Evolutionary conservation across 2,888 invertebrate species (phyloP).

Genomic region (Nomada hirtipes): DNA sequence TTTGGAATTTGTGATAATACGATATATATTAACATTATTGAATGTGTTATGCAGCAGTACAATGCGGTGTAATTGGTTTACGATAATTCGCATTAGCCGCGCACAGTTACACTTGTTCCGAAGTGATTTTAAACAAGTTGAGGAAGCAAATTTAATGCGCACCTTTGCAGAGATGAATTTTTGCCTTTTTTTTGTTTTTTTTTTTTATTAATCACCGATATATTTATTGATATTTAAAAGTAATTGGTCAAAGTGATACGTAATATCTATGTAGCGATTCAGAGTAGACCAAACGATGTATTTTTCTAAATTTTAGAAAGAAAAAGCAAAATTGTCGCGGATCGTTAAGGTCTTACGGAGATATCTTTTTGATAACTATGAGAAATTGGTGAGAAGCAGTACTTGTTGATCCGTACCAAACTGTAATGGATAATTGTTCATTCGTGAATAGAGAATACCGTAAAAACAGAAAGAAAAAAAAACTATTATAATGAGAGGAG

Average conservation of each 20-base stretch:
- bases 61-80: constrained; percentile 56
- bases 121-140: constrained; percentile 43
- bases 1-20: constrained; percentile 72
- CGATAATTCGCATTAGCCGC: constrained; percentile 50
- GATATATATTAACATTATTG: constrained; percentile 52
- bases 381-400: constrained; percentile 33
- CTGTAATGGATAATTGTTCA: constrained; percentile 64
- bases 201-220: constrained; percentile 59
- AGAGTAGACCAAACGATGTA: constrained; percentile 76
- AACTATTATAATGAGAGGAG: constrained; percentile 16
- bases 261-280: constrained; percentile 74
- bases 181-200: background rate
- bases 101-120: constrained; percentile 56
- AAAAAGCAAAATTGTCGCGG: constrained; percentile 60
- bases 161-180: constrained; percentile 39
- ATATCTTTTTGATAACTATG: constrained; percentile 56
- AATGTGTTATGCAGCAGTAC: constrained; percentile 52
- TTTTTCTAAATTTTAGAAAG: constrained; percentile 77
- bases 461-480: constrained; percentile 1
- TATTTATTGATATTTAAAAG: constrained; percentile 70
- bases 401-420: constrained; percentile 54
- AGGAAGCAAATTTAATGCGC: constrained; percentile 32
- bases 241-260: constrained; percentile 78
- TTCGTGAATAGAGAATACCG: constrained; percentile 51
- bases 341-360: constrained; percentile 50